Percentiles rank a stretch among this genome's conserved stretches.
Conservation (phyloP, 2,113 vertebrate species). For the Marcusenius ussheri region DNA sequence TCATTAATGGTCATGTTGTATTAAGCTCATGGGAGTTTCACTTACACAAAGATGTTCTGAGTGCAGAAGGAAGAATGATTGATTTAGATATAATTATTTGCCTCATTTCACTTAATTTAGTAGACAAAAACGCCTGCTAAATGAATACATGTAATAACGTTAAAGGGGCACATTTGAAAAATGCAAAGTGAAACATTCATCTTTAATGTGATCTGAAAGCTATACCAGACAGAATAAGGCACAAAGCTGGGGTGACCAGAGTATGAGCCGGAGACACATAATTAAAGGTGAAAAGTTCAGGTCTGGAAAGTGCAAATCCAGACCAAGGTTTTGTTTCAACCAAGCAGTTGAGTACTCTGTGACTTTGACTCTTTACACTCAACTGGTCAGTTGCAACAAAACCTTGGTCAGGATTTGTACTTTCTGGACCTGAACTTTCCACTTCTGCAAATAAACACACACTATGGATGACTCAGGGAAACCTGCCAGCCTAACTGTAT, state of each 20-base stretch:
- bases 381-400: not conserved
- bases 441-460: not conserved
- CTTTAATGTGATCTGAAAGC: not conserved
- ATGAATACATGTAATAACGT: not conserved
- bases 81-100: not conserved
- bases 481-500: not conserved
- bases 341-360: not conserved
- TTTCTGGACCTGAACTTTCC: not conserved
- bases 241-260: not conserved
- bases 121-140: not conserved
- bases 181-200: too few species aligned
- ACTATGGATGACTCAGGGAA: not conserved
- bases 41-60: too few species aligned
- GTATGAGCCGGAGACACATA: not conserved
- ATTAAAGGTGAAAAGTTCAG: not conserved
- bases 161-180: not conserved
- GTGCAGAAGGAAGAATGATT: too few species aligned
- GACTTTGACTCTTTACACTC: not conserved
- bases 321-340: not conserved
- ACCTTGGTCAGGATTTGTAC: not conserved
- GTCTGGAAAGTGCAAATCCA: not conserved
- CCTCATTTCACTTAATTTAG: not conserved
- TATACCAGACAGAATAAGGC: not conserved
- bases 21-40: not conserved
- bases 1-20: not conserved